These are phyloP conservation scores for Petrolisthes cinctipes DNA, from an alignment of 2,888 invertebrate species.

Conservation along the genomic window DNA sequence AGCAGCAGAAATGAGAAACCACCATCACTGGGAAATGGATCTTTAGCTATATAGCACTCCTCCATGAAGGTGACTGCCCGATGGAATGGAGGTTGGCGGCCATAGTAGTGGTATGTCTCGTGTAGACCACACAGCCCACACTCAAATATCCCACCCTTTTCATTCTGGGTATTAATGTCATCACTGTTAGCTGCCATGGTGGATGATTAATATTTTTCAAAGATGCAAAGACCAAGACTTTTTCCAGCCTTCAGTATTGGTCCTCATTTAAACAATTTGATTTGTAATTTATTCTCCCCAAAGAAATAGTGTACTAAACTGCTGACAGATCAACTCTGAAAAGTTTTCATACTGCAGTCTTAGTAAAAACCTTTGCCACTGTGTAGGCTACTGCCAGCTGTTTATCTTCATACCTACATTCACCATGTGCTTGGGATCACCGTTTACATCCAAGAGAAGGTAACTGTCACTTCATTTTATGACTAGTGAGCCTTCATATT, in stretches of 20 bases:
- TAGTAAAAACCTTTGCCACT: no score
- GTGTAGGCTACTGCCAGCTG: no score
- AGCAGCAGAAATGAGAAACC: conserved; percentile 82
- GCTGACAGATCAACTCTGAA: no score
- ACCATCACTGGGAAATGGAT: conserved; percentile 81
- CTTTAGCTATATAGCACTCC: conserved; percentile 84
- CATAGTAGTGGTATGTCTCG: conserved; percentile 83
- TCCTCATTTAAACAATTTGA: not conserved
- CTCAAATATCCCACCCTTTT: conserved; percentile 73
- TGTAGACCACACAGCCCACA: conserved; percentile 78
- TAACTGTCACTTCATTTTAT: no score
- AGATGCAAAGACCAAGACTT: not conserved
- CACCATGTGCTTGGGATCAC: no score
- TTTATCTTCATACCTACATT: no score
- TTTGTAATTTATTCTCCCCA: not conserved
- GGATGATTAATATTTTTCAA: not conserved
- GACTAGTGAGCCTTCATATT: no score
- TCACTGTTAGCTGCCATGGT: conserved; percentile 3
- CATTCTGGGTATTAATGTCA: conserved; percentile 62
- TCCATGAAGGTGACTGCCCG: conserved; percentile 78
- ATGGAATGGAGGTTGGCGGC: conserved; percentile 80
- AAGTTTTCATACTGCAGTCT: no score
- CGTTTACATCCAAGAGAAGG: no score
- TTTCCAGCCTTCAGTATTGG: not conserved
- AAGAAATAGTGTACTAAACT: no score